Conservation (phyloP, 92 coral and sea anemone genomes). For the Phymanthus crucifer region DNA sequence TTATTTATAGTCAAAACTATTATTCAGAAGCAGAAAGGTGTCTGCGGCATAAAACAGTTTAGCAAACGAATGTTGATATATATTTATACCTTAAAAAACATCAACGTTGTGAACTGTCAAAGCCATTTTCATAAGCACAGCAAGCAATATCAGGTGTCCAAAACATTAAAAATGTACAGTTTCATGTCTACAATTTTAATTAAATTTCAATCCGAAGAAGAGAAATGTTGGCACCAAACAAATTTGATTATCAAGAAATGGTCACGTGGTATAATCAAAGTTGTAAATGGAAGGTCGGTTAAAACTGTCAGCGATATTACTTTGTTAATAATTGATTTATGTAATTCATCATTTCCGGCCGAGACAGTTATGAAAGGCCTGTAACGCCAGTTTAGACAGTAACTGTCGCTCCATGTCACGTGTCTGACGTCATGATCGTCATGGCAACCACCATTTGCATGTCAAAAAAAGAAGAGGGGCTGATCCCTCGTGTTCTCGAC, state of each 20-base stretch:
- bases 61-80: too few relatives aligned
- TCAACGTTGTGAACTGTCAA: too few relatives aligned
- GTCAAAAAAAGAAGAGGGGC: not conserved
- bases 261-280: constrained; percentile 8
- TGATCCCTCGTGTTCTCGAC: not conserved
- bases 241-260: not conserved
- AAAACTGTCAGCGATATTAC: not conserved
- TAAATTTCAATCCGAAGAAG: not conserved
- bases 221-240: not conserved
- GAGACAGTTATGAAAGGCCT: not conserved
- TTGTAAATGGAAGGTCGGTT: not conserved
- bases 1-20: too few relatives aligned
- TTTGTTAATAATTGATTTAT: constrained; percentile 1
- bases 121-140: too few relatives aligned
- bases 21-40: too few relatives aligned
- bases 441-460: not conserved
- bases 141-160: too few relatives aligned
- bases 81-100: too few relatives aligned
- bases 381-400: not conserved
- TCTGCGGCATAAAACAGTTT: too few relatives aligned
- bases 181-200: not conserved
- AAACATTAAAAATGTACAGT: not conserved
- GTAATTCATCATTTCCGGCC: constrained; percentile 9
- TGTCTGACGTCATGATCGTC: not conserved
- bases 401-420: not conserved